A percentile compares a stretch with the other conserved stretches of the same genome.
These are phyloP conservation scores for Macroglossus sobrinus DNA, from an alignment of 2,113 vertebrate species.

Conservation along the genomic window DNA sequence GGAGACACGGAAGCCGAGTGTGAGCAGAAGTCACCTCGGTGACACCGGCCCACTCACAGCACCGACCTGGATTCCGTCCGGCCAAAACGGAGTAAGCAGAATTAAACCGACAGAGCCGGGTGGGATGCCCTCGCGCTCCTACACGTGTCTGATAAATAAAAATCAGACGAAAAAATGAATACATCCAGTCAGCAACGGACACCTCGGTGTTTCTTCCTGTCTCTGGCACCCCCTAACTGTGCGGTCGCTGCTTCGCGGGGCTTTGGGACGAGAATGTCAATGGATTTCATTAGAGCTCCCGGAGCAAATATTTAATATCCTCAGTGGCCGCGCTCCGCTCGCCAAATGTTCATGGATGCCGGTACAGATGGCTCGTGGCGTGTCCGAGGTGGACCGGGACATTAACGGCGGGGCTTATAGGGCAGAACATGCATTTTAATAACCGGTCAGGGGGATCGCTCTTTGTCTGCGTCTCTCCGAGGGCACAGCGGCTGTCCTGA, in stretches of 20 bases:
- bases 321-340: slow-evolving; percentile 59
- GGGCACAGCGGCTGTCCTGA: neutral
- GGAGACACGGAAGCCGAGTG: neutral
- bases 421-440: slow-evolving; percentile 32
- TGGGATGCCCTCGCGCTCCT: neutral
- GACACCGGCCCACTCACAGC: rapidly evolving
- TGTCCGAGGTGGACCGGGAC: slow-evolving; percentile 43
- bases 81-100: neutral
- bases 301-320: slow-evolving; percentile 63
- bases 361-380: slow-evolving; percentile 66
- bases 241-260: rapidly evolving
- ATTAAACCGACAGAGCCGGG: neutral
- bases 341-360: slow-evolving; percentile 76
- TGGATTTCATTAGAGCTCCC: slow-evolving; percentile 66
- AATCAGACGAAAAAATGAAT: neutral
- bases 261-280: neutral
- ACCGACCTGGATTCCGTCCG: neutral
- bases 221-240: neutral
- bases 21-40: neutral
- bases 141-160: neutral
- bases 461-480: neutral
- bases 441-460: neutral
- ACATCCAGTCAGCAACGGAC: too few species aligned
- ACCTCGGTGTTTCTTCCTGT: too few species aligned
- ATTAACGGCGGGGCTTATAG: slow-evolving; percentile 26